phyloP scores from a whole-genome alignment of 2,113 vertebrate species.

The Sporophila hypoxantha region DNA sequence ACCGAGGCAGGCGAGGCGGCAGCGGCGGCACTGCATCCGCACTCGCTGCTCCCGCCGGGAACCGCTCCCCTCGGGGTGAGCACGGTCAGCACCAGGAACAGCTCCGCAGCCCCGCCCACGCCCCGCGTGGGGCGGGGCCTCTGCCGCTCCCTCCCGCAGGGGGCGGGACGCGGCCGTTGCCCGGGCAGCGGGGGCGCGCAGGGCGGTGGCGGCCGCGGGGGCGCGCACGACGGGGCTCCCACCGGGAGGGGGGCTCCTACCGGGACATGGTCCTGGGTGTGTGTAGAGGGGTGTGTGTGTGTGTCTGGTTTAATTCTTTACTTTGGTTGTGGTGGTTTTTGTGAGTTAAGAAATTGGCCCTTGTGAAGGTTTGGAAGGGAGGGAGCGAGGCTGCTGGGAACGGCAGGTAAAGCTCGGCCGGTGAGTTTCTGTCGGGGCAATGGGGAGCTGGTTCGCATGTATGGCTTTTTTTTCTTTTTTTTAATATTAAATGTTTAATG shows the following conservation, averaged over 20 bases:
- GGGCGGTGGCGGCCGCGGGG: not conserved
- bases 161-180: not conserved
- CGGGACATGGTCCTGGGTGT: not conserved
- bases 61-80: too few relatives aligned
- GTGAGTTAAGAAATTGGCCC: not conserved
- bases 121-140: not conserved
- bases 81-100: not conserved
- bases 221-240: not conserved
- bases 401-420: not conserved
- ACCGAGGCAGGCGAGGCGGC: not conserved
- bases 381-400: not conserved
- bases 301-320: not conserved
- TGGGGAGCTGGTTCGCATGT: rapidly evolving
- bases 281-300: not conserved
- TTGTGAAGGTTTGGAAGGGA: not conserved
- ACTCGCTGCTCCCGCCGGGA: not conserved
- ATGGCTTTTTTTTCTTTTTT: not conserved
- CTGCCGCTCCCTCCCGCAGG: rapidly evolving
- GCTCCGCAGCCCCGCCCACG: not conserved
- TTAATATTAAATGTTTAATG: not conserved
- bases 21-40: too few relatives aligned
- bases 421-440: not conserved
- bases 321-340: not conserved
- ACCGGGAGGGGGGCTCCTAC: rapidly evolving
- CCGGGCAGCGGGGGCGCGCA: not conserved